Conservation (phyloP, 2,797 vertebrate species). For the Channa striata region DNA sequence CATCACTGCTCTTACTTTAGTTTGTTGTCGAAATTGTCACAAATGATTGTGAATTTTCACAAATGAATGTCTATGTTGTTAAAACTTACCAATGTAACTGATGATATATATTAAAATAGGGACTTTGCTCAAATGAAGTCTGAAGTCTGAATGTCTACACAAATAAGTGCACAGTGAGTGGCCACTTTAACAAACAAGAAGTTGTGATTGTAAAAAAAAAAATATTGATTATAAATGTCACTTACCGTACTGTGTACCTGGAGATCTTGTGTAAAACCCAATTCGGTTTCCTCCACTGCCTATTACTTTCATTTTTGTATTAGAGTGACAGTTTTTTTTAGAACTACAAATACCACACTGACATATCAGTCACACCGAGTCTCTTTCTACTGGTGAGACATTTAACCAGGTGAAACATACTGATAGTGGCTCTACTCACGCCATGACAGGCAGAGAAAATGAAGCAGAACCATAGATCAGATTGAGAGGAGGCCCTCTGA, state of each 20-base stretch:
- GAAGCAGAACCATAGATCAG: constrained; percentile 74
- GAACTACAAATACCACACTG: constrained; percentile 52
- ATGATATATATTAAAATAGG: too few relatives aligned
- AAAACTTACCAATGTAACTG: too few relatives aligned
- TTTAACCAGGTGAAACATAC: constrained; percentile 59
- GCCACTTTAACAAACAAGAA: too few relatives aligned
- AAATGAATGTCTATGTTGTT: too few relatives aligned
- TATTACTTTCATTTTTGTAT: constrained; percentile 3
- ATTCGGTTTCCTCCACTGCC: not conserved
- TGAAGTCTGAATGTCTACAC: too few relatives aligned
- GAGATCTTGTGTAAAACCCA: not conserved
- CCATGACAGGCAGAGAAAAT: constrained; percentile 72
- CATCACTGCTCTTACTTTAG: too few relatives aligned
- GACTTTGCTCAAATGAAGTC: too few relatives aligned
- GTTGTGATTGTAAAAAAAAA: too few relatives aligned
- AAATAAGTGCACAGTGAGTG: too few relatives aligned
- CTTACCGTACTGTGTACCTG: not conserved
- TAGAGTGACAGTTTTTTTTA: constrained; percentile 31
- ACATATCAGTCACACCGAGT: constrained; percentile 44
- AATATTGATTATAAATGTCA: too few relatives aligned
- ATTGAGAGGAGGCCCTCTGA: constrained; percentile 67
- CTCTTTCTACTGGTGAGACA: constrained; percentile 27
- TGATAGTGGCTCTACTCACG: constrained; percentile 55
- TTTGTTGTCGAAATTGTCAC: too few relatives aligned
- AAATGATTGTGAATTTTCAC: too few relatives aligned